Evolutionary conservation across 2,888 invertebrate species (phyloP).

Genomic region (Spodoptera exigua): DNA sequence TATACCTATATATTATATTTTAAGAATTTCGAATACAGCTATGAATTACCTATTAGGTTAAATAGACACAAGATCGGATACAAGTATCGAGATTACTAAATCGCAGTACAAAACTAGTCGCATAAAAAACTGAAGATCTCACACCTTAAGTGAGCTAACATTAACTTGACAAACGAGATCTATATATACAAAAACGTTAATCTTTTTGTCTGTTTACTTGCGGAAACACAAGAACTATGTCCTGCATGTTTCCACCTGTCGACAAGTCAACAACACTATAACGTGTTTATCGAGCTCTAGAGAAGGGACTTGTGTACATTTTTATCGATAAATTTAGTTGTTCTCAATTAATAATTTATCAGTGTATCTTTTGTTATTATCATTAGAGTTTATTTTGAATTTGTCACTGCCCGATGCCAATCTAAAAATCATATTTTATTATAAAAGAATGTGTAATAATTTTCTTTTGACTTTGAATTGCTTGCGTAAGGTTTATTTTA

Average conservation of each 20-base stretch:
- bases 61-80: background rate
- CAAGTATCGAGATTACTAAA: background rate
- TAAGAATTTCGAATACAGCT: too few relatives aligned
- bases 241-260: slow-evolving; percentile 70
- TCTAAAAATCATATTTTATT: too few relatives aligned
- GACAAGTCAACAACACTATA: slow-evolving; percentile 69
- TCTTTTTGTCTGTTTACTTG: slow-evolving; percentile 39
- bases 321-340: slow-evolving; percentile 9
- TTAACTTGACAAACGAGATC: slow-evolving; percentile 13
- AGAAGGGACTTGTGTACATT: slow-evolving; percentile 20
- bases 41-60: too few relatives aligned
- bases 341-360: slow-evolving; percentile 17
- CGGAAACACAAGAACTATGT: slow-evolving; percentile 63
- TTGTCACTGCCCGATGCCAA: too few relatives aligned
- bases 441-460: too few relatives aligned
- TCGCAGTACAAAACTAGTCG: slow-evolving; percentile 5
- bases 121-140: slow-evolving; percentile 24
- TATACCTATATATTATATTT: too few relatives aligned
- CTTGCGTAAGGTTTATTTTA: too few relatives aligned
- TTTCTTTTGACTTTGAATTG: too few relatives aligned
- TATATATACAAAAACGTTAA: slow-evolving; percentile 35
- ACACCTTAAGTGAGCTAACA: too few relatives aligned
- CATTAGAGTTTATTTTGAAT: too few relatives aligned
- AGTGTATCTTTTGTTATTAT: too few relatives aligned
- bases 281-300: slow-evolving; percentile 57